Conservation (phyloP, 2,888 invertebrate genomes). For the Pammene aurita region DNA sequence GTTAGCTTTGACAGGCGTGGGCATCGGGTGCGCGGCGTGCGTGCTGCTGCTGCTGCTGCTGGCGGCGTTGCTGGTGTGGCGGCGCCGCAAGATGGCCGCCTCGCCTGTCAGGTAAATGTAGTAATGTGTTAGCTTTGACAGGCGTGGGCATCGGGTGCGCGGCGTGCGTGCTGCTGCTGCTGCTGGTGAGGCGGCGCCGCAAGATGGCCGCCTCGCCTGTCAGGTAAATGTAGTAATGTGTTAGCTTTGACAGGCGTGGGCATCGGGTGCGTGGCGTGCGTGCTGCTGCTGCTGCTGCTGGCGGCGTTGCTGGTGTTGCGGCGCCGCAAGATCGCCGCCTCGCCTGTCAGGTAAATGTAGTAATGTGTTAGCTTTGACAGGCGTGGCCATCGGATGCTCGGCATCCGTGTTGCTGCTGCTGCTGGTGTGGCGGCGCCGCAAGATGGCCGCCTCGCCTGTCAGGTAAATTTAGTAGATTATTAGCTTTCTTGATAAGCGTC, state of each 20-base stretch:
- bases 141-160: constrained; percentile 79
- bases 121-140: constrained; percentile 48
- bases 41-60: constrained; percentile 66
- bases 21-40: no score
- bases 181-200: constrained; percentile 75
- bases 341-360: constrained; percentile 55
- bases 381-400: no score
- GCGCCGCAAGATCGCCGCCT: constrained; percentile 60
- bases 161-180: constrained; percentile 68
- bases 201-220: constrained; percentile 58
- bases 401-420: constrained; percentile 58
- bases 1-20: no score
- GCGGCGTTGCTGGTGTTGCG: constrained; percentile 75
- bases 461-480: constrained; percentile 48
- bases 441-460: constrained; percentile 54
- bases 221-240: constrained; percentile 50
- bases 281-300: constrained; percentile 69
- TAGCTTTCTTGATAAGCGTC: no score
- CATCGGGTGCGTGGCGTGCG: constrained; percentile 71
- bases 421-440: constrained; percentile 75
- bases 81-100: constrained; percentile 63
- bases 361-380: neutral
- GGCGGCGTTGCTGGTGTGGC: constrained; percentile 73
- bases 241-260: constrained; percentile 71
- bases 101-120: constrained; percentile 56